A percentile compares a stretch with the other conserved stretches of the same genome.
Conservation (phyloP, 2,888 invertebrate species). For the Parnassius orleans region DNA sequence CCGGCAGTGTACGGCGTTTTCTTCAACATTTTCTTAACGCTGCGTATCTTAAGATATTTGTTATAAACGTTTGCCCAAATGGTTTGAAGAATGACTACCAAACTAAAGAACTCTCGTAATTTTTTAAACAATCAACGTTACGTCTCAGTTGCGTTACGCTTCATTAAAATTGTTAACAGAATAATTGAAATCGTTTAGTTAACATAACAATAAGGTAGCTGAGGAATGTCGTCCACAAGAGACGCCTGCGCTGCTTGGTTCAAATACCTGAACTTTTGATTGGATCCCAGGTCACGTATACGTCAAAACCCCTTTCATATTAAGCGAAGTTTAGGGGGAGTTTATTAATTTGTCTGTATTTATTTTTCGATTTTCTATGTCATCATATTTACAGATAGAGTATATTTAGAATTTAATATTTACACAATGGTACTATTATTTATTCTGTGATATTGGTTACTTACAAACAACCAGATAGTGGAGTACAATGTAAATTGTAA, state of each 20-base stretch:
- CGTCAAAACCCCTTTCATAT: constrained; percentile 27
- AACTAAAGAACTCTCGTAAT: no score
- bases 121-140: no score
- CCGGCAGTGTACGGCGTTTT: constrained; percentile 55
- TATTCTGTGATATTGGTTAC: no score
- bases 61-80: constrained; percentile 22
- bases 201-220: constrained; percentile 72
- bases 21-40: constrained; percentile 28
- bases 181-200: constrained; percentile 74
- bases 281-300: constrained; percentile 63
- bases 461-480: no score
- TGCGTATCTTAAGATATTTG: constrained; percentile 13
- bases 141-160: constrained; percentile 49
- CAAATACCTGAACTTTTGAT: constrained; percentile 44
- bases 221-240: constrained; percentile 52
- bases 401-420: no score
- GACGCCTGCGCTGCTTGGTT: background rate
- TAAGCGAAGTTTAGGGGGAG: no score
- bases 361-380: no score
- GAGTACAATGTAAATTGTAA: no score
- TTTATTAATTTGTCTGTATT: no score
- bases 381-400: no score
- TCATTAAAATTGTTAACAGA: constrained; percentile 72
- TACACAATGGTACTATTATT: no score
- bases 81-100: no score